A percentile compares a stretch with the other conserved stretches of the same genome.
These are phyloP conservation scores for Oegoconia quadripuncta DNA, from an alignment of 2,888 invertebrate species.

Conservation along the genomic window DNA sequence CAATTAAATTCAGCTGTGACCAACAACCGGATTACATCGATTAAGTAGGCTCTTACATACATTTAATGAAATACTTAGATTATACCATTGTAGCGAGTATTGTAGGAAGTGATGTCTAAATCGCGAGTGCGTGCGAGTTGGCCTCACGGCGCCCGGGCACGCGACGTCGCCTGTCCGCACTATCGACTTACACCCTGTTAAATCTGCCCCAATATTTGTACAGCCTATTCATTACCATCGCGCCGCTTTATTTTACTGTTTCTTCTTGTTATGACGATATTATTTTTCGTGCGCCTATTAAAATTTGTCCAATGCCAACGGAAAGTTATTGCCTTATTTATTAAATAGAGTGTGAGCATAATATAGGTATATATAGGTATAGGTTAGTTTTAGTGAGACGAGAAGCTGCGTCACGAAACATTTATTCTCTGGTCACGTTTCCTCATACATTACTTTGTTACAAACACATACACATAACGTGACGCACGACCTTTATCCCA, in stretches of 20 bases:
- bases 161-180: slow-evolving; percentile 67
- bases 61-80: slow-evolving; percentile 35
- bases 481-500: too few relatives aligned
- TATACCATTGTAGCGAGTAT: slow-evolving; percentile 41
- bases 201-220: slow-evolving; percentile 74
- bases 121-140: slow-evolving; percentile 43
- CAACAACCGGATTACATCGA: slow-evolving; percentile 1
- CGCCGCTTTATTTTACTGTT: slow-evolving; percentile 64
- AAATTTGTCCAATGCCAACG: slow-evolving; percentile 55
- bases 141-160: slow-evolving; percentile 45
- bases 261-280: slow-evolving; percentile 46
- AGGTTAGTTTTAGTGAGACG: too few relatives aligned
- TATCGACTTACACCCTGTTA: slow-evolving; percentile 75
- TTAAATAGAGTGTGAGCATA: too few relatives aligned
- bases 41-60: slow-evolving; percentile 9
- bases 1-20: slow-evolving; percentile 4
- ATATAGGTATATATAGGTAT: too few relatives aligned
- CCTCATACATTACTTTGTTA: too few relatives aligned
- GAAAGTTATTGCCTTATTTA: slow-evolving; percentile 39
- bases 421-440: too few relatives aligned
- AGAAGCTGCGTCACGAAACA: too few relatives aligned
- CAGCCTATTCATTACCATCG: slow-evolving; percentile 67
- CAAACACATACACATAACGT: too few relatives aligned
- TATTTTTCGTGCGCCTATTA: slow-evolving; percentile 45
- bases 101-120: slow-evolving; percentile 61